These are phyloP conservation scores for Pectinophora gossypiella DNA, from an alignment of 1,140 invertebrate genomes.

Conservation along the genomic window DNA sequence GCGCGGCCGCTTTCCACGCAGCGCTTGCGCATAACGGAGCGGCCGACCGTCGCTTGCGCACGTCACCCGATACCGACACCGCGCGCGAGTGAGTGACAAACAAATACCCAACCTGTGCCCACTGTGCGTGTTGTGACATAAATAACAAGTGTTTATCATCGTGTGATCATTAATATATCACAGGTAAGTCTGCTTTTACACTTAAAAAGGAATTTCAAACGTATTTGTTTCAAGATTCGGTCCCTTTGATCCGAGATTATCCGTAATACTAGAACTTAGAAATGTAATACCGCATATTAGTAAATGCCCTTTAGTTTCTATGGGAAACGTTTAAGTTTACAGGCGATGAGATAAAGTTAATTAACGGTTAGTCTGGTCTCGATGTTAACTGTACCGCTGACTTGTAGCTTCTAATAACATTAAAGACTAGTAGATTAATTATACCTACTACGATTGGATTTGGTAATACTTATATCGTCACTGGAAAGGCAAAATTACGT, in stretches of 20 bases:
- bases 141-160: neutral
- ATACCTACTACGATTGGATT: too few relatives aligned
- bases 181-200: neutral
- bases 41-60: conserved; percentile 9
- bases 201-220: neutral
- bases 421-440: too few relatives aligned
- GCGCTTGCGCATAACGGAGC: conserved; percentile 20
- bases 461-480: too few relatives aligned
- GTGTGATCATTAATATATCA: neutral
- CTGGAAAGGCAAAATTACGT: too few relatives aligned
- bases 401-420: too few relatives aligned
- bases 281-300: neutral
- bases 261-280: neutral
- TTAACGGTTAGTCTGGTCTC: neutral
- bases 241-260: neutral
- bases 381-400: neutral
- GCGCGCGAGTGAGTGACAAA: neutral
- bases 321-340: neutral
- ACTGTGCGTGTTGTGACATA: too few relatives aligned
- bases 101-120: neutral
- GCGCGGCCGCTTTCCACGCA: conserved; percentile 15
- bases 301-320: neutral
- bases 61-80: neutral
- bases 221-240: neutral
- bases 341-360: neutral